phyloP scores from a whole-genome alignment of 2,113 vertebrate species.

The Ibidorhyncha struthersii region DNA sequence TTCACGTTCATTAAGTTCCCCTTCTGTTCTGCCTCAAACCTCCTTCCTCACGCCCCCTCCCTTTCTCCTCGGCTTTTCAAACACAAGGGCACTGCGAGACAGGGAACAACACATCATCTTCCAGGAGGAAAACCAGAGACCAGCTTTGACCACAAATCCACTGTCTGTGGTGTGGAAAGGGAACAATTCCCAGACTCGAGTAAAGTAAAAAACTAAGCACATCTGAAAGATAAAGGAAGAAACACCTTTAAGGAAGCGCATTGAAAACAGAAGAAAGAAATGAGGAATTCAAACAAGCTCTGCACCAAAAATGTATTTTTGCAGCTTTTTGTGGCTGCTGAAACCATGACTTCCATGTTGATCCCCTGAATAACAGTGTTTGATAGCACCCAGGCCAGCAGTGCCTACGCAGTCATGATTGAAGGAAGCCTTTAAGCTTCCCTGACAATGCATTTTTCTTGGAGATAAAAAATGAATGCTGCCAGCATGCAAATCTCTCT shows the following conservation, averaged over 20 bases:
- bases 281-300: not conserved
- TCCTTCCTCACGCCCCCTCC: not conserved
- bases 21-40: not conserved
- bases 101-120: not conserved
- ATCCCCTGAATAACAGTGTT: not conserved
- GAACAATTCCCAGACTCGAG: not conserved
- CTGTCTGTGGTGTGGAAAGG: not conserved
- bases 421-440: constrained; percentile 59
- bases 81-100: not conserved
- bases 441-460: constrained; percentile 37
- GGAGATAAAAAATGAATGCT: constrained; percentile 55
- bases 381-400: constrained; percentile 29
- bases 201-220: not conserved
- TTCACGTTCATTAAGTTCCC: rapidly evolving
- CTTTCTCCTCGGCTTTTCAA: not conserved
- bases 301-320: not conserved
- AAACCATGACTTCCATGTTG: not conserved
- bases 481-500: constrained; percentile 71
- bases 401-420: not conserved
- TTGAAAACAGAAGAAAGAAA: not conserved
- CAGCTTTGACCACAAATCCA: not conserved
- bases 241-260: not conserved
- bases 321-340: not conserved
- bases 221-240: not conserved
- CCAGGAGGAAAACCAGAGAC: not conserved